These are phyloP conservation scores for Dioctria rufipes DNA, from an alignment of 2,888 invertebrate genomes.

Conservation along the genomic window DNA sequence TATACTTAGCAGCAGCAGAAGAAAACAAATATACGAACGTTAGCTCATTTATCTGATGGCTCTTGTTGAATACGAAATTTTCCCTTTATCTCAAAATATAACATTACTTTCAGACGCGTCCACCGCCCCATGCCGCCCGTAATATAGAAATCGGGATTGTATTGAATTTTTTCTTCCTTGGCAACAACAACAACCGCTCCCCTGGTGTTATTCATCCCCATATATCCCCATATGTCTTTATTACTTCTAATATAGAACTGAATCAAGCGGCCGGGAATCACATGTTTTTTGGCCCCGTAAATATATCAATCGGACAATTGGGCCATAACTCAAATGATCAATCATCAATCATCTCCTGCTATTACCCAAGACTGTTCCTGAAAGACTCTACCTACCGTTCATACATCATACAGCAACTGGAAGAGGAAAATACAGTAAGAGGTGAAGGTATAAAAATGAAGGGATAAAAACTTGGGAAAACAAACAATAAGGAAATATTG, in stretches of 20 bases:
- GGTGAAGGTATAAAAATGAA: not conserved
- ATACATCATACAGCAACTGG: slow-evolving; percentile 21
- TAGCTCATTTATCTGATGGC: slow-evolving; percentile 50
- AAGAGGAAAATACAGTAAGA: not conserved
- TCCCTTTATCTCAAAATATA: slow-evolving; percentile 24
- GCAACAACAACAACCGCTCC: slow-evolving; percentile 2
- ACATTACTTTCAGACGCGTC: slow-evolving; percentile 1
- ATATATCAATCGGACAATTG: slow-evolving; percentile 60
- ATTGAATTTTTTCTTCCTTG: not conserved
- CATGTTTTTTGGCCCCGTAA: slow-evolving; percentile 50
- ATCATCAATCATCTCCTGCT: slow-evolving; percentile 60
- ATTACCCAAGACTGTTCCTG: slow-evolving; percentile 34
- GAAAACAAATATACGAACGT: slow-evolving; percentile 43
- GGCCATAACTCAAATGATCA: slow-evolving; percentile 61
- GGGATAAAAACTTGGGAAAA: not conserved
- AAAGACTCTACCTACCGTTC: not conserved
- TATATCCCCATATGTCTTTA: slow-evolving; percentile 59
- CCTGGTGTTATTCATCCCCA: slow-evolving; percentile 4
- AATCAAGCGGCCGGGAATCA: slow-evolving; percentile 50
- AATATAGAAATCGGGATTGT: not conserved
- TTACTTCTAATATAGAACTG: slow-evolving; percentile 58
- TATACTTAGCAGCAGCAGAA: not conserved
- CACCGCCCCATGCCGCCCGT: too few species aligned
- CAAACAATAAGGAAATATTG: slow-evolving; percentile 3
- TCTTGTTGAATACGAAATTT: slow-evolving; percentile 54